A percentile compares a stretch with the other conserved stretches of the same genome.
phyloP scores from a whole-genome alignment of 1,140 invertebrate species.

The Arion vulgaris region DNA sequence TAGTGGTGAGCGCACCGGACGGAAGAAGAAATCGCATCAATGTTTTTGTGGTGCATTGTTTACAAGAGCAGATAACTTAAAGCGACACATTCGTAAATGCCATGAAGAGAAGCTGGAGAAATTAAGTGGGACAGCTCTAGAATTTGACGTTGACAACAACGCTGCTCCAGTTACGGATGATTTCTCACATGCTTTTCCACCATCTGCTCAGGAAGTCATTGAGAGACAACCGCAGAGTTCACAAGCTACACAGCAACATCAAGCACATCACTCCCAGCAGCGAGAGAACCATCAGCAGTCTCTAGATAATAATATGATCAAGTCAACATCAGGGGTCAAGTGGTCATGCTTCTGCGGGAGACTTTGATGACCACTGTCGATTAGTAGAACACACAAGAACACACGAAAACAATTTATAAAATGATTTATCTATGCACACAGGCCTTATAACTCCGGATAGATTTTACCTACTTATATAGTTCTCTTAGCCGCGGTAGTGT shows the following conservation, averaged over 20 bases:
- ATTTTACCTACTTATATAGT: too few species aligned
- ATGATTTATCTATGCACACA: background rate
- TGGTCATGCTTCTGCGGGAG: constrained; percentile 39
- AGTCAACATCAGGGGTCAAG: background rate
- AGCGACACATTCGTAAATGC: constrained; percentile 38
- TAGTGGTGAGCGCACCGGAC: background rate
- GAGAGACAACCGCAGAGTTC: background rate
- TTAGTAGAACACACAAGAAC: constrained; percentile 31
- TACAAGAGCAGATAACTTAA: constrained; percentile 38
- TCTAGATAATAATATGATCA: background rate
- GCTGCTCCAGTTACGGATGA: background rate
- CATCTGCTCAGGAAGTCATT: background rate
- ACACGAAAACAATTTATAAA: constrained; percentile 28
- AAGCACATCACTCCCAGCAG: background rate
- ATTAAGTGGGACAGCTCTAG: background rate
- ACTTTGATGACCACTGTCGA: constrained; percentile 27
- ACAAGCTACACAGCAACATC: background rate
- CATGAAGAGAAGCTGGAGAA: constrained; percentile 38
- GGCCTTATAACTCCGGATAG: background rate
- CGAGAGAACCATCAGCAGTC: background rate
- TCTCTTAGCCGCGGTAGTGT: too few species aligned
- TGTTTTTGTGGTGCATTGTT: constrained; percentile 39
- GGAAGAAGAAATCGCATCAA: constrained; percentile 16
- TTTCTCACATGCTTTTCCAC: constrained; percentile 9
- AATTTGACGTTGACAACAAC: background rate